Conservation (phyloP, 1,140 invertebrate genomes). For the Phortica variegata region DNA sequence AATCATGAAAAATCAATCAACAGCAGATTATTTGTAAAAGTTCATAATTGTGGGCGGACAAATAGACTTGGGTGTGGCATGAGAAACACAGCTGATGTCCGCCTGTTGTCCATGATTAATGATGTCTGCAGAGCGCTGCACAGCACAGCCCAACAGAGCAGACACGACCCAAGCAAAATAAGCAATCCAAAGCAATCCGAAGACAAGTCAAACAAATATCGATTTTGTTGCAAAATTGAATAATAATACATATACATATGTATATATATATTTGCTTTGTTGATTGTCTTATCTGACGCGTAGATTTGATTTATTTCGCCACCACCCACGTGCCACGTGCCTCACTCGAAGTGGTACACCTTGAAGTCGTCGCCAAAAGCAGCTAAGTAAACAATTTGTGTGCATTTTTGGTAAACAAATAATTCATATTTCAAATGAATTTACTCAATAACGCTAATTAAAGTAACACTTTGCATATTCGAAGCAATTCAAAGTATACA, state of each 20-base stretch:
- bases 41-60: no score
- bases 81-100: no score
- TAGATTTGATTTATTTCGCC: constrained; percentile 45
- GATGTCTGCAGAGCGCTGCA: constrained; percentile 21
- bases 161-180: neutral
- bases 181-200: constrained; percentile 10
- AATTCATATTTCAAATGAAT: constrained; percentile 39
- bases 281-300: constrained; percentile 31
- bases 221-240: no score
- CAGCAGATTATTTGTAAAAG: constrained; percentile 1
- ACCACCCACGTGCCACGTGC: constrained; percentile 30
- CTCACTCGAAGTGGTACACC: constrained; percentile 1
- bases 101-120: constrained; percentile 33
- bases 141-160: no score
- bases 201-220: constrained; percentile 29
- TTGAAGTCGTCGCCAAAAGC: constrained; percentile 18
- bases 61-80: no score
- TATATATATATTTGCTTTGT: no score
- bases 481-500: constrained; percentile 17
- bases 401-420: constrained; percentile 23
- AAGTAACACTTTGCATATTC: no score
- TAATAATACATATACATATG: no score
- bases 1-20: constrained; percentile 41
- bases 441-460: no score
- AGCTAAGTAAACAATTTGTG: constrained; percentile 22